A percentile compares a stretch with the other conserved stretches of the same genome.
phyloP scores from a whole-genome alignment of 2,113 vertebrate species.

The Cathartes aura region DNA sequence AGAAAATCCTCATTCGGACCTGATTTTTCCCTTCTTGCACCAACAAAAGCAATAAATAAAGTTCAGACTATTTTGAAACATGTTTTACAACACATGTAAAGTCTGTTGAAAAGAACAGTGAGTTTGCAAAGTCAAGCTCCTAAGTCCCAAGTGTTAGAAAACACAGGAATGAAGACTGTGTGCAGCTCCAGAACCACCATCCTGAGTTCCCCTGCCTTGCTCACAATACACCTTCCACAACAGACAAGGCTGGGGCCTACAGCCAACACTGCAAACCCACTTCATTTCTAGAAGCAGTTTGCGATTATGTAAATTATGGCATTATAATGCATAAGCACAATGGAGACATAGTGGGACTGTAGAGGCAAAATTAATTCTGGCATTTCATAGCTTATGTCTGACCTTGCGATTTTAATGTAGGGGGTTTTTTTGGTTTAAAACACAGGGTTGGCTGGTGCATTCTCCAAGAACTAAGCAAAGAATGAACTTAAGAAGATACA shows the following conservation, averaged over 20 bases:
- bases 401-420: not conserved
- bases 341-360: not conserved
- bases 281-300: not conserved
- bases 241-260: not conserved
- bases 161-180: not conserved
- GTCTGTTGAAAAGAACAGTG: not conserved
- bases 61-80: not conserved
- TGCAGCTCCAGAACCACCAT: not conserved
- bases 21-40: not conserved
- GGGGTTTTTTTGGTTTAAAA: not conserved
- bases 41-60: conserved; percentile 16
- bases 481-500: not conserved
- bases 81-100: not conserved
- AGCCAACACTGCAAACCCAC: not conserved
- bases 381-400: not conserved
- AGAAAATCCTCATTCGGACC: not conserved
- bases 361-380: conserved; percentile 17
- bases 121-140: not conserved
- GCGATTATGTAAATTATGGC: not conserved
- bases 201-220: not conserved
- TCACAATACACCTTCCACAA: not conserved
- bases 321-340: not conserved
- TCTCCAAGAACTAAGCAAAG: not conserved
- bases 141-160: not conserved
- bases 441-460: not conserved